Evolutionary conservation across 1,140 invertebrate species (phyloP).

Genomic region (Nomia melanderi): DNA sequence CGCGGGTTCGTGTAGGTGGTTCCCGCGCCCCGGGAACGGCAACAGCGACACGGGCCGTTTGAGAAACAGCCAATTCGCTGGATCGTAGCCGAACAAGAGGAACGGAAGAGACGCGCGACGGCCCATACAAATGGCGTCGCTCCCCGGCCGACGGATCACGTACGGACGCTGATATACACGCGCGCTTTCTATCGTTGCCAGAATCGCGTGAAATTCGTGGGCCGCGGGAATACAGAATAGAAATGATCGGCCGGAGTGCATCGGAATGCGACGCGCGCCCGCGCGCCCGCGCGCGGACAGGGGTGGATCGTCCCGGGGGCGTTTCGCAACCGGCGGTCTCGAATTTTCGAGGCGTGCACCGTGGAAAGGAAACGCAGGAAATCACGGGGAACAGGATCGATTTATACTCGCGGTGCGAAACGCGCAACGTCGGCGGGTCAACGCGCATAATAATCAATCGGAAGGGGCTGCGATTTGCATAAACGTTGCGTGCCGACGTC

Average conservation of each 20-base stretch:
- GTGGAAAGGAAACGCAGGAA: background rate
- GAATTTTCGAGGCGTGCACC: conserved; percentile 23
- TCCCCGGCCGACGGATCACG: conserved; percentile 17
- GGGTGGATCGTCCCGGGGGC: background rate
- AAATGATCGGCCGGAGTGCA: conserved; percentile 39
- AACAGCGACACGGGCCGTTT: conserved; percentile 5
- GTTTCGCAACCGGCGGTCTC: conserved; percentile 22
- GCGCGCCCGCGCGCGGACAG: background rate
- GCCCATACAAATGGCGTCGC: background rate
- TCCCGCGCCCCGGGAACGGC: conserved; percentile 1
- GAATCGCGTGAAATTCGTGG: conserved; percentile 34
- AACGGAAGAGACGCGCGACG: background rate
- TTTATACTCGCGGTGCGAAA: too few species aligned
- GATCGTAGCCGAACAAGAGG: background rate
- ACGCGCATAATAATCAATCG: conserved; percentile 18
- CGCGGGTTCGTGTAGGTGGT: conserved; percentile 13
- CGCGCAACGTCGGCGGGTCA: too few species aligned
- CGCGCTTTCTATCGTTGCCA: conserved; percentile 37
- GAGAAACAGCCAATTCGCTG: background rate
- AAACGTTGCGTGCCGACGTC: conserved; percentile 39
- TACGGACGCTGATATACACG: too few species aligned
- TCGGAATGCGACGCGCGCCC: conserved; percentile 14
- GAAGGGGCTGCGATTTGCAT: conserved; percentile 60
- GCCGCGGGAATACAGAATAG: conserved; percentile 11
- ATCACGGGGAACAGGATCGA: too few species aligned